phyloP scores from a whole-genome alignment of 1,140 invertebrate species.

The Episyrphus balteatus region DNA sequence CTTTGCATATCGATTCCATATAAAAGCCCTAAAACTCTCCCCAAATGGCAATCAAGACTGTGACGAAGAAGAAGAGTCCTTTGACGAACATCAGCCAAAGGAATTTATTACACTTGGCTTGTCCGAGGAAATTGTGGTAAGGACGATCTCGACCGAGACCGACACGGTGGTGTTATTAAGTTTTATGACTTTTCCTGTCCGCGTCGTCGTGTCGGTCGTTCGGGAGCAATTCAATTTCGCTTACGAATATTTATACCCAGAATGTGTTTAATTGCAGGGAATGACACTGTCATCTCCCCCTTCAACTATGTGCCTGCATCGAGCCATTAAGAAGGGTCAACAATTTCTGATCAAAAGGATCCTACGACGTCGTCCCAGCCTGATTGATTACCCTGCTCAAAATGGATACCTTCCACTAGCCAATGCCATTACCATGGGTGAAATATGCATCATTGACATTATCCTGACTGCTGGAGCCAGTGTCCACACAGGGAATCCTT shows the following conservation, averaged over 20 bases:
- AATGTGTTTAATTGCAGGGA: slow-evolving; percentile 3
- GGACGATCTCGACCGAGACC: neutral
- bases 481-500: slow-evolving; percentile 24
- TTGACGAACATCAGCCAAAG: no score
- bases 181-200: no score
- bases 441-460: slow-evolving; percentile 29
- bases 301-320: slow-evolving; percentile 21
- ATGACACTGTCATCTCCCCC: slow-evolving; percentile 18
- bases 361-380: slow-evolving; percentile 22
- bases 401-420: slow-evolving; percentile 28
- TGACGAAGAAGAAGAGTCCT: no score
- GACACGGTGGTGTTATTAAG: no score
- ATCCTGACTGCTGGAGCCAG: slow-evolving; percentile 26
- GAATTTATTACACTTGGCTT: neutral
- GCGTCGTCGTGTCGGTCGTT: no score
- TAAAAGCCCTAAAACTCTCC: slow-evolving; percentile 16
- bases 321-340: slow-evolving; percentile 29
- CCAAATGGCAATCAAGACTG: neutral
- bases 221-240: no score
- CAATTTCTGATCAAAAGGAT: slow-evolving; percentile 34
- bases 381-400: slow-evolving; percentile 25
- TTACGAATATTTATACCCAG: no score
- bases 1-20: slow-evolving; percentile 22
- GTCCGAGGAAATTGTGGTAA: slow-evolving; percentile 19
- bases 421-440: slow-evolving; percentile 27